These are phyloP conservation scores for Macquaria ambigua DNA, from an alignment of 2,113 vertebrate species.

Conservation along the genomic window DNA sequence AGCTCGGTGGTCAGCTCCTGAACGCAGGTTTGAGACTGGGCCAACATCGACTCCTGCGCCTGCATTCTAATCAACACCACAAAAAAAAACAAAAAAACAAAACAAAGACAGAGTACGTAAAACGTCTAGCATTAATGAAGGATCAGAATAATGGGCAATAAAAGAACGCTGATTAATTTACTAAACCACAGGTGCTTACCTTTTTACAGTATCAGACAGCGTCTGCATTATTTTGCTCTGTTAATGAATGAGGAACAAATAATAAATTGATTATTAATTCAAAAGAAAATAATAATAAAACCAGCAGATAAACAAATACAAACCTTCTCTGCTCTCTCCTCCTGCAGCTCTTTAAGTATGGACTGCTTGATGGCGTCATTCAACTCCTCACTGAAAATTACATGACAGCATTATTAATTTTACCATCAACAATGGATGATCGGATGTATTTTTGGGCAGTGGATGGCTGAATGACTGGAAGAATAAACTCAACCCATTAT, in stretches of 20 bases:
- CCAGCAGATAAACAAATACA: not conserved
- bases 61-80: constrained; percentile 70
- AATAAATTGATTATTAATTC: not conserved
- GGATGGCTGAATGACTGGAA: not conserved
- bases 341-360: constrained; percentile 82
- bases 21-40: constrained; percentile 83
- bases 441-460: not conserved
- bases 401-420: not conserved
- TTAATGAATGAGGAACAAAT: constrained; percentile 15
- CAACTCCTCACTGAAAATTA: constrained; percentile 71
- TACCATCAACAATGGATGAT: not conserved
- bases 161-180: not conserved
- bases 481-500: constrained; percentile 67
- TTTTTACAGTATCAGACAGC: constrained; percentile 86
- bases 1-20: constrained; percentile 85
- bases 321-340: constrained; percentile 89
- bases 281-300: not conserved
- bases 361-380: constrained; percentile 73
- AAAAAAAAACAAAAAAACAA: too few relatives aligned
- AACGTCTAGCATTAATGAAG: not conserved
- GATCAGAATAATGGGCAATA: not conserved
- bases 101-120: not conserved
- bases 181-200: constrained; percentile 80
- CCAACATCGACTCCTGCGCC: constrained; percentile 73
- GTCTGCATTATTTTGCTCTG: constrained; percentile 83